Base-by-base conservation (phyloP, 2,113 vertebrate species). In the Nestor notabilis region DNA sequence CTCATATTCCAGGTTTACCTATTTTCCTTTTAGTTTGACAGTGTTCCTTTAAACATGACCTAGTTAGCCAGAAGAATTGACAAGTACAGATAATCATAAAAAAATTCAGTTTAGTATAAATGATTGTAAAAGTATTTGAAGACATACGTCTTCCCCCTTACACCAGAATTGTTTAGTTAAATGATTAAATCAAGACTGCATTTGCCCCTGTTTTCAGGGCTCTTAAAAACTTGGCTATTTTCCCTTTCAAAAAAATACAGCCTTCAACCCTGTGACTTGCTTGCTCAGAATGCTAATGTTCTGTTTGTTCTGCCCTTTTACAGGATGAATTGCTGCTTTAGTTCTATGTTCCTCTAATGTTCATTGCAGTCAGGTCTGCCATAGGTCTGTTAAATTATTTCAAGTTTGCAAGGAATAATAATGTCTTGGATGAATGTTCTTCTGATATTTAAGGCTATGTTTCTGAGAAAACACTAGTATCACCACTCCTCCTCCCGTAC, bases 391-490 rank as follows among this genome's bases (percentile, higher is more conserved):
- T 90, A 55, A 93, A 76, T 85, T 88, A 72, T 79, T 85, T 85
- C 31, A 85, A 71, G 66, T 76, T 35, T 83, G 28, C 4, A 3
- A 85, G 33, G 78, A 91, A 49, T 79, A 85, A 82, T 43, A 90
- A 76, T 55, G 29, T 55, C 84, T 76, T 49, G 66, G 78, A 68
- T 82, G 72, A 83, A 83, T 66, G 52, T 64, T 95, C 74, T 93
- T 56, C 52, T 93, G 89, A 20, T 92, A 72, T 71, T 94, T 87
- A 92, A 82, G 66, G 17, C 49, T 64, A 17, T 20, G 27, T 82
- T 91, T 94, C 55, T 93, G 75, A 90, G 53, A 89, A 93, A 96
- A 74, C 49, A 87, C 25, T 46, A 23, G 33, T 69, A 71, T 60
- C 50, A 69, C 44, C 20, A 72, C 28, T 5, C 31, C 7, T 15